Base-by-base conservation (phyloP, 2,888 invertebrate species). In the Cloeon dipterum region DNA sequence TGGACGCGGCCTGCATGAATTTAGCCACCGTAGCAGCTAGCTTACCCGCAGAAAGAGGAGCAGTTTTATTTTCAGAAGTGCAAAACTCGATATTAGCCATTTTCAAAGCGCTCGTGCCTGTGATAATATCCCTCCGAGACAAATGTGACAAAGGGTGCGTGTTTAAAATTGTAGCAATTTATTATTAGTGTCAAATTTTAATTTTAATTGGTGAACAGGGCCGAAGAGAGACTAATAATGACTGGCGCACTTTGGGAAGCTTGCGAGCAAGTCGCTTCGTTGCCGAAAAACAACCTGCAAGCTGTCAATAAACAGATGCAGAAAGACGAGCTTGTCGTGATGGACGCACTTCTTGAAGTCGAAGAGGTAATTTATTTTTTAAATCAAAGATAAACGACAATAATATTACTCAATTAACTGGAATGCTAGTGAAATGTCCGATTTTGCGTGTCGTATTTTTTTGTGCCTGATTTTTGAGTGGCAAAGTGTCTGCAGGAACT, bases 321-420 rank as follows among this genome's bases (percentile, higher is more conserved):
- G 18, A 40, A 21, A 29, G 42, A 44, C 33, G 41, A 43, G 40
- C 23, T 23, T 13, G 34, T 44, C 20, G 37, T 45, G 4, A 16
- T 39, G 11, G 45, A 45, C 36, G 45, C 45, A 13, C 20, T 45
- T n/a, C 41, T 42, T 23, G 45, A 45, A 39, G 42, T 45, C 16
- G 42, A 45, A 38, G 45, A 44, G 25, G 44, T 42, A 39, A 29
- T 39, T 21, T n/a, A n/a, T n/a, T n/a, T n/a, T n/a, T n/a, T n/a
- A n/a, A n/a, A n/a, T n/a, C n/a, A n/a, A n/a, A n/a, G n/a, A n/a
- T n/a, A n/a, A n/a, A n/a, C n/a, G n/a, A 34, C 35, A 21, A 32
- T 17, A 35, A 34, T 11, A 16, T 17, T 8, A 37, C 25, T 1
- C 21, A 21, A 21, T 21, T 21, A 21, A 21, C n/a, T n/a, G n/a